Evolutionary conservation across 2,888 invertebrate species (phyloP), one percentile per base, ranked within the genome.

Genomic region (Aromia moschata): DNA sequence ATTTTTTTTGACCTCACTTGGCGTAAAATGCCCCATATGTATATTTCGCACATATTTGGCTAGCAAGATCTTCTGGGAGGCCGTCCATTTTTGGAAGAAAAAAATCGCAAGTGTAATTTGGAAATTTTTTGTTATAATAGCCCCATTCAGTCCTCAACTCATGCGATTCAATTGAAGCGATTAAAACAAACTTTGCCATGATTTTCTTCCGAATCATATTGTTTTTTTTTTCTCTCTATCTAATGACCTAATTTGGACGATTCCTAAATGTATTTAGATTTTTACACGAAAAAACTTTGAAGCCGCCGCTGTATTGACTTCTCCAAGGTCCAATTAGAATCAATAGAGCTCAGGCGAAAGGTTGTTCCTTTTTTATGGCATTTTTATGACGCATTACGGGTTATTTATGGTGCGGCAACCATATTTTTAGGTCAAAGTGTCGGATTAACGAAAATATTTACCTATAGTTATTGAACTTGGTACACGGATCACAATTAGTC

Each of bases 291-390:
- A 7, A 33, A 11, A 33, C 5, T 33, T 11, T 33, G 11, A 11
- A n/a, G n/a, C n/a, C 33, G 25, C 25, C 25, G 25, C n/a, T 33
- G 5, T 2, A 33, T 10, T 33, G 33, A 33, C 10, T 33, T 33
- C 20, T 9, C 49, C 25, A 38, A 49, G 38, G 38, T 38, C 20
- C 31, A 52, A 52, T 41, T 31, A 41, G 20, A 52, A 52, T 52
- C 52, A 31, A 52, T 41, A 10, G 20, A 38, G 12, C 38, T 37
- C 10, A 37, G 14, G 30, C 11, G 30, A 40, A 30, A 40, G 25
- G 25, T 38, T 51, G 16, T 10, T 52, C 10, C n/a, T 2, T 37
- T 38, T 25, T 52, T 40, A 15, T 31, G n/a, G 10, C n/a, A 11
- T 20, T 18, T 51, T 41, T 9, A 41, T 41, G 31, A 31, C 52